Percentiles rank a stretch among this genome's conserved stretches.
Conservation (phyloP, 2,113 vertebrate species). For the Solenodon paradoxus region DNA sequence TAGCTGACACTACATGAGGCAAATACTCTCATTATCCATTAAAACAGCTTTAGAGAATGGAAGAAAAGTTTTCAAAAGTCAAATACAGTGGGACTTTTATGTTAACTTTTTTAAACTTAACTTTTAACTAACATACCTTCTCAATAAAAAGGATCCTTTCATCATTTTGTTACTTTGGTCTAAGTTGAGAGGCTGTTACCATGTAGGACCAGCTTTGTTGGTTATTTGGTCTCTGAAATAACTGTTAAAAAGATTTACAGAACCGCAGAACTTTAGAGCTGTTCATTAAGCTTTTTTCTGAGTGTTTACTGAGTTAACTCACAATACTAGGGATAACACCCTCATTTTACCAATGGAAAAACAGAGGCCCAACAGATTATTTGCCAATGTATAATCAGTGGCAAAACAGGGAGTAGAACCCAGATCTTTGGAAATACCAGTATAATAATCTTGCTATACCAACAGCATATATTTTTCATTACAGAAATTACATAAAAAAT, state of each 20-base stretch:
- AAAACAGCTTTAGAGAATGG: not conserved
- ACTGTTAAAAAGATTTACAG: slow-evolving; percentile 63
- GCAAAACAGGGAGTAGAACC: not conserved
- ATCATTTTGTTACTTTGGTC: slow-evolving; percentile 66
- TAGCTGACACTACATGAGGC: slow-evolving; percentile 15
- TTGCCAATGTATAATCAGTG: not conserved
- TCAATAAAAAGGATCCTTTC: slow-evolving; percentile 63
- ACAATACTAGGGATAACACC: not conserved
- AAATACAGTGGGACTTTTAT: not conserved
- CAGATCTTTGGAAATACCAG: not conserved
- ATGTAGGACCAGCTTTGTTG: slow-evolving; percentile 51
- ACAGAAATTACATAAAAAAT: not conserved
- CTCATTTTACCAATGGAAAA: not conserved
- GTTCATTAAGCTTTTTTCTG: slow-evolving; percentile 27
- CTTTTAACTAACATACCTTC: slow-evolving; percentile 66
- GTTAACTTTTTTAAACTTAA: slow-evolving; percentile 25
- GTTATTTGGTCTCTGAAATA: slow-evolving; percentile 65
- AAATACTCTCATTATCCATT: slow-evolving; percentile 30
- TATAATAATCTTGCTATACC: not conserved
- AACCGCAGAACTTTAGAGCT: slow-evolving; percentile 61
- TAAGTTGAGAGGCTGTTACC: slow-evolving; percentile 60
- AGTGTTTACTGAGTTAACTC: not conserved
- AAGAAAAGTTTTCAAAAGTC: slow-evolving; percentile 40
- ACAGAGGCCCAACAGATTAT: not conserved
- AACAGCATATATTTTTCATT: not conserved